A percentile compares a stretch with the other conserved stretches of the same genome.
These are phyloP conservation scores for Coreoperca whiteheadi DNA, from an alignment of 2,113 vertebrate species.

Conservation along the genomic window DNA sequence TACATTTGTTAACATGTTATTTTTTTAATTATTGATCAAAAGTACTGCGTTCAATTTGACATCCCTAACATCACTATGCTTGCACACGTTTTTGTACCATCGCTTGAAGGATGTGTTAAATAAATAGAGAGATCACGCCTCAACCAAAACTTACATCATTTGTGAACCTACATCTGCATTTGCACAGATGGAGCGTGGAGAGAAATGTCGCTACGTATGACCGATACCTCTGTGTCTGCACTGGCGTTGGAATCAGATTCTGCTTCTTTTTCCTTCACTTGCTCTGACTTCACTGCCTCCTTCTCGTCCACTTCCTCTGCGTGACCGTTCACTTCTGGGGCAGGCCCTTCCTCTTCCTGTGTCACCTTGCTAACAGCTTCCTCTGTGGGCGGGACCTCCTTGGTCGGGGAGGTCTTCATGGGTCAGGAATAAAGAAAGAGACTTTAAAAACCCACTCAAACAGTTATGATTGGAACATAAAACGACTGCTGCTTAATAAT, in stretches of 20 bases:
- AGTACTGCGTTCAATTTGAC: too few species aligned
- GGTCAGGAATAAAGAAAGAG: not conserved
- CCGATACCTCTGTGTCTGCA: conserved; percentile 87
- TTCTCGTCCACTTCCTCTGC: conserved; percentile 78
- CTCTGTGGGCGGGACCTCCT: conserved; percentile 62
- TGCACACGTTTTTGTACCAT: not conserved
- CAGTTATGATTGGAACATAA: not conserved
- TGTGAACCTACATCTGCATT: not conserved
- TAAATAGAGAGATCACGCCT: too few species aligned
- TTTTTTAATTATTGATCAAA: too few species aligned
- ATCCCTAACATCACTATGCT: too few species aligned
- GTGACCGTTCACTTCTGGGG: conserved; percentile 78
- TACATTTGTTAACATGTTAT: too few species aligned
- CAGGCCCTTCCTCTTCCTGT: conserved; percentile 75
- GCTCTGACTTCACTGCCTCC: conserved; percentile 78
- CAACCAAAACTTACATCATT: too few species aligned
- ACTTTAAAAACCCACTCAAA: not conserved
- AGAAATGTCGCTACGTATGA: not conserved
- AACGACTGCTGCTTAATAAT: not conserved
- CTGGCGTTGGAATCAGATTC: conserved; percentile 82
- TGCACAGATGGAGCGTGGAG: not conserved
- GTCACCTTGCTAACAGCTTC: conserved; percentile 67
- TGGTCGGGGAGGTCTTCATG: conserved; percentile 72
- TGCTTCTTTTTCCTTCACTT: conserved; percentile 77
- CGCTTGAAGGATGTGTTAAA: not conserved